Base-by-base conservation (phyloP, 2,888 invertebrate species). In the Heteromyza rotundicornis region DNA sequence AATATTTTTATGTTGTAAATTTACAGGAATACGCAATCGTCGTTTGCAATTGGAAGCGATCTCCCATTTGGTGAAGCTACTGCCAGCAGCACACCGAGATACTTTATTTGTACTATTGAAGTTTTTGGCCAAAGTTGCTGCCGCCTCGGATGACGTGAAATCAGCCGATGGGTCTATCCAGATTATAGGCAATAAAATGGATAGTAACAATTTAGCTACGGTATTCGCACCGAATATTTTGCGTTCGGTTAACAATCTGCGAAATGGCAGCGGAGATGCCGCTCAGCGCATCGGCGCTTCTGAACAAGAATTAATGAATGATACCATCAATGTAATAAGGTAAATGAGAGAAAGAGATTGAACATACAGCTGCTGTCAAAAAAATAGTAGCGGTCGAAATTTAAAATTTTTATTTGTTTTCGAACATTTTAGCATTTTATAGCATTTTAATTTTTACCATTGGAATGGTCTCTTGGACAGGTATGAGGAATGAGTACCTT, bases 141-240 rank as follows among this genome's bases (percentile, higher is more conserved):
- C 77, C 1, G 71, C 74, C 60, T 75, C 77, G 20, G 81, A 80
- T 62, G 80, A 82, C 62, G 61, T 77, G 2, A 62, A 62, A n/a
- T 59, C 52, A 50, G 22, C 56, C 16, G 73, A 78, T 59, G 81
- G 80, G 7, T 71, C 57, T 12, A 58, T 78, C 44, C 68, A 77
- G 19, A 64, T 72, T 19, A 62, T 27, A 14, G 96, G 96, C 1
- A 96, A 96, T 84, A 95, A 93, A 85, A 97, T 97, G 97, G 94
- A 96, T 82, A 90, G 92, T 50, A 91, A 89, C 57, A 97, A 96
- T 82, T 84, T 97, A 66, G 96, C 97, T 0, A 96, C 95, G 0
- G 88, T 97, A 40, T 95, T 97, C 82, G 96, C 96, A 1, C 97
- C 97, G 0, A 97, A 96, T 76, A 92, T 97, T 73, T 87, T 97